Conservation (phyloP, 1,140 invertebrate genomes). For the Drosophila nigrodunni region DNA sequence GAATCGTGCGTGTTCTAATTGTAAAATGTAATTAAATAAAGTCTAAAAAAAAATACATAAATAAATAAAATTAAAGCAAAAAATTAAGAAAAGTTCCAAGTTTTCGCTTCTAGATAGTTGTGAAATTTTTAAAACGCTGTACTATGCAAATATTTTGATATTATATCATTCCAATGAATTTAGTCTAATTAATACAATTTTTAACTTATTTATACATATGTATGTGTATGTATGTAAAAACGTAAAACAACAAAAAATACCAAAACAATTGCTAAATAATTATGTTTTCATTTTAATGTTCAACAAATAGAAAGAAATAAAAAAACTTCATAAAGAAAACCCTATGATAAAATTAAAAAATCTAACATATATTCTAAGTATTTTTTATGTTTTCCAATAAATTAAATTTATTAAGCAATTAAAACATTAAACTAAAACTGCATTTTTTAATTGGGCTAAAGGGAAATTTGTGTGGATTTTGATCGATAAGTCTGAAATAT, state of each 20-base stretch:
- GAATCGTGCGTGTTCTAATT: slow-evolving; percentile 65
- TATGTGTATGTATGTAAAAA: slow-evolving; percentile 77
- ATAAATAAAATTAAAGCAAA: slow-evolving; percentile 19
- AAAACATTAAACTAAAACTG: neutral
- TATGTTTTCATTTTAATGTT: slow-evolving; percentile 81
- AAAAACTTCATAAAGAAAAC: slow-evolving; percentile 24
- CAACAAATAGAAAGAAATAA: slow-evolving; percentile 55
- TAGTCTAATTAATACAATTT: slow-evolving; percentile 82
- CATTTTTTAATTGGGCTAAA: neutral
- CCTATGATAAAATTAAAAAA: slow-evolving; percentile 33
- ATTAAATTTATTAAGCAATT: slow-evolving; percentile 80
- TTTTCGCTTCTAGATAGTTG: slow-evolving; percentile 81
- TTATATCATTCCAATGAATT: slow-evolving; percentile 84
- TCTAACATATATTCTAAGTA: slow-evolving; percentile 70
- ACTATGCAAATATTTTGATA: slow-evolving; percentile 82
- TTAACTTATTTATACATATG: slow-evolving; percentile 82
- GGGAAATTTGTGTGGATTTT: neutral
- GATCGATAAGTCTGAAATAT: too few species aligned
- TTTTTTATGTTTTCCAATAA: slow-evolving; percentile 83
- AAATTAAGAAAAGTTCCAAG: slow-evolving; percentile 53
- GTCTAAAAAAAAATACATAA: slow-evolving; percentile 6
- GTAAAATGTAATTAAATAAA: slow-evolving; percentile 64
- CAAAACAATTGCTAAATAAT: slow-evolving; percentile 61
- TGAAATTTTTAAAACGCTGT: slow-evolving; percentile 81
- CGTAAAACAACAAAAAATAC: slow-evolving; percentile 50